Percentiles rank a stretch among this genome's conserved stretches.
phyloP scores from a whole-genome alignment of 2,888 invertebrate species.

The Apantesis nais region DNA sequence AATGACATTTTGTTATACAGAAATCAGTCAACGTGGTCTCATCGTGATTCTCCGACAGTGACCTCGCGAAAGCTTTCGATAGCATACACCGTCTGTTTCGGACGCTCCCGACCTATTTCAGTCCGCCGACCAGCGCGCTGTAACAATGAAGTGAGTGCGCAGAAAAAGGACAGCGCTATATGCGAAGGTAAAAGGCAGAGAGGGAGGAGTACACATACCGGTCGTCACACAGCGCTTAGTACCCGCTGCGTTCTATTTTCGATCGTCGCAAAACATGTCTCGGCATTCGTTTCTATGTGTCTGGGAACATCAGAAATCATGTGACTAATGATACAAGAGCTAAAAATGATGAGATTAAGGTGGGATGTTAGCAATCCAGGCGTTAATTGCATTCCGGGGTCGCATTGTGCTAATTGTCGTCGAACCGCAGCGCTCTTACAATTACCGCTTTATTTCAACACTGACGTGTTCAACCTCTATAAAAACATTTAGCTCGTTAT shows the following conservation, averaged over 20 bases:
- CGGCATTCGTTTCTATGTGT: conserved; percentile 84
- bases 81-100: conserved; percentile 79
- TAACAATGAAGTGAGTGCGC: conserved; percentile 82
- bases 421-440: conserved; percentile 39
- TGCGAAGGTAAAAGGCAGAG: conserved; percentile 65
- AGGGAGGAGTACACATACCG: conserved; percentile 67
- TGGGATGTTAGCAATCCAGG: conserved; percentile 34
- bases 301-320: conserved; percentile 82
- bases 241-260: conserved; percentile 83
- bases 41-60: conserved; percentile 75
- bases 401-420: conserved; percentile 41
- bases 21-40: conserved; percentile 57
- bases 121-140: conserved; percentile 76
- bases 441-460: conserved; percentile 50
- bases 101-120: conserved; percentile 84
- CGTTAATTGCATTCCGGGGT: conserved; percentile 39
- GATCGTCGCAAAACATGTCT: conserved; percentile 84
- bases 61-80: conserved; percentile 81
- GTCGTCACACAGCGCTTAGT: conserved; percentile 79
- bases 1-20: conserved; percentile 48
- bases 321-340: conserved; percentile 78
- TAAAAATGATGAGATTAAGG: conserved; percentile 57
- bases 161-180: conserved; percentile 75
- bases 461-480: conserved; percentile 57
- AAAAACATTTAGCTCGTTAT: conserved; percentile 53